These are phyloP conservation scores for Naso thynnoides DNA, from an alignment of 2,797 vertebrate species.

Conservation along the genomic window DNA sequence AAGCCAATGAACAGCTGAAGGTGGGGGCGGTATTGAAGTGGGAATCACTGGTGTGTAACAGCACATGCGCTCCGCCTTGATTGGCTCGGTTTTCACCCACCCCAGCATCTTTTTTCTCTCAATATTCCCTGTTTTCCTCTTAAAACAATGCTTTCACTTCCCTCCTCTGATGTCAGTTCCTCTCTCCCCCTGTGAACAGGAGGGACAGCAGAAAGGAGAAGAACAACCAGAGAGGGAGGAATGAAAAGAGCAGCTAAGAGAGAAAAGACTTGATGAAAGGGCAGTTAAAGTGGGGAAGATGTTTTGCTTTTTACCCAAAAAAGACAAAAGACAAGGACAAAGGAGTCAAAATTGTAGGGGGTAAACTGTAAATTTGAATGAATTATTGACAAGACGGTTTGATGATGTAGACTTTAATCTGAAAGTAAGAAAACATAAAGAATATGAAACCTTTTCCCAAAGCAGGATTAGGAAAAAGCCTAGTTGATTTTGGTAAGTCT, in stretches of 20 bases:
- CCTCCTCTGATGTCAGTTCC: conserved; percentile 7
- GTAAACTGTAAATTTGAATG: neutral
- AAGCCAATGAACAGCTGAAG: conserved; percentile 37
- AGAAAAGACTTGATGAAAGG: neutral
- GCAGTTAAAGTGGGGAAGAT: neutral
- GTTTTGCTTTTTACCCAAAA: neutral
- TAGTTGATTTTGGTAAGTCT: too few relatives aligned
- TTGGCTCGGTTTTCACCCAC: conserved; percentile 47
- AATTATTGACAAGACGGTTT: neutral
- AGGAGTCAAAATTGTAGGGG: neutral
- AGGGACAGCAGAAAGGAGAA: neutral
- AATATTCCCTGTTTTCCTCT: conserved; percentile 8
- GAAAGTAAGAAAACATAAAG: too few relatives aligned
- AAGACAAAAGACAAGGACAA: neutral
- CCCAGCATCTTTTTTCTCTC: neutral
- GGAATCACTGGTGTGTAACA: conserved; percentile 75
- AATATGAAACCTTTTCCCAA: too few relatives aligned
- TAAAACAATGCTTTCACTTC: conserved; percentile 21
- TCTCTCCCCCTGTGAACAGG: neutral
- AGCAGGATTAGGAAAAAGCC: too few relatives aligned
- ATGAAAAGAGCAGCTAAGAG: neutral
- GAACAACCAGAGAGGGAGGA: neutral
- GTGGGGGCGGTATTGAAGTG: conserved; percentile 56
- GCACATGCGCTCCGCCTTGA: conserved; percentile 53
- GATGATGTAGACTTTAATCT: neutral